These are phyloP conservation scores for Sarotherodon lohbergeri DNA, from an alignment of 2,113 vertebrate species.

Conservation along the genomic window DNA sequence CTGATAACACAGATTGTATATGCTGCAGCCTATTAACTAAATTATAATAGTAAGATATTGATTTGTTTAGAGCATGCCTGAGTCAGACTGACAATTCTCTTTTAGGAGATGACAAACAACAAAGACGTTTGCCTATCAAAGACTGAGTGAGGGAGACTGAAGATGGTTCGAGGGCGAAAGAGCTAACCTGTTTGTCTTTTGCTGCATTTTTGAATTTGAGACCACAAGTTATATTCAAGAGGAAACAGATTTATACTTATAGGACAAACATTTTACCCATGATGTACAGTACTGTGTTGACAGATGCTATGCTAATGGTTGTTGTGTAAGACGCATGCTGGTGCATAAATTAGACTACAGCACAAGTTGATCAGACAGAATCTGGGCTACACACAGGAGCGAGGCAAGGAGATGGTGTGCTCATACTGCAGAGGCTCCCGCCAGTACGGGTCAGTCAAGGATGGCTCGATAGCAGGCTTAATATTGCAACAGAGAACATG, in stretches of 20 bases:
- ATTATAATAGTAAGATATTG: background rate
- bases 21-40: background rate
- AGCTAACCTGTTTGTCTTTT: background rate
- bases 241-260: background rate
- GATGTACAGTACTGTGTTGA: background rate
- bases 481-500: slow-evolving; percentile 64
- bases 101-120: background rate
- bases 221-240: background rate
- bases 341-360: slow-evolving; percentile 39
- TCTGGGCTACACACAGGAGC: background rate
- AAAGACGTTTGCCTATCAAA: background rate
- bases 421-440: slow-evolving; percentile 36
- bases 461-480: slow-evolving; percentile 61
- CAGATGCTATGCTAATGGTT: slow-evolving; percentile 37
- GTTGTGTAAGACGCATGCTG: slow-evolving; percentile 16
- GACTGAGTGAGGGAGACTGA: background rate
- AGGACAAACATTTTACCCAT: background rate
- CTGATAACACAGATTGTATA: background rate
- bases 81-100: slow-evolving; percentile 2
- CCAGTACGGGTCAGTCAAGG: slow-evolving; percentile 53
- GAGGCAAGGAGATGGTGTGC: background rate
- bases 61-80: background rate
- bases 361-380: background rate
- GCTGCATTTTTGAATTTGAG: background rate
- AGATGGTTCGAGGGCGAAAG: background rate